phyloP scores from a whole-genome alignment of 2,797 vertebrate species.

The Spinus olivaceus region DNA sequence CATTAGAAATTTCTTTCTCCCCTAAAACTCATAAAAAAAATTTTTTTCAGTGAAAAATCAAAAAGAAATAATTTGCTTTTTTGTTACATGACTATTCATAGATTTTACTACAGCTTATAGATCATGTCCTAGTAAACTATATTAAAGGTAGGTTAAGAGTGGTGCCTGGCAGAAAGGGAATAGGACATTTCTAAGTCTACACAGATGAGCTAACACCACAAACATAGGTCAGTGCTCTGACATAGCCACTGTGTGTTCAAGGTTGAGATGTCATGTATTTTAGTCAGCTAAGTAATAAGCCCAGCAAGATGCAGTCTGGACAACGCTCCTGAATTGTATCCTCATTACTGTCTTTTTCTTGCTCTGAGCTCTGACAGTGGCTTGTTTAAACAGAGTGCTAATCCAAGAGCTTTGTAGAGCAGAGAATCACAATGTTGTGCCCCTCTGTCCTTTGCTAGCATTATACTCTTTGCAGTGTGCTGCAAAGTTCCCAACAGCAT shows the following conservation, averaged over 20 bases:
- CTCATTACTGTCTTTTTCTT: neutral
- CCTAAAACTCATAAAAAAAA: neutral
- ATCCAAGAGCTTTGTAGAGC: neutral
- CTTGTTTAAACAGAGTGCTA: neutral
- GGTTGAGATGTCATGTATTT: neutral
- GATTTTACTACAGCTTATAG: neutral
- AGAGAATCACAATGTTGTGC: neutral
- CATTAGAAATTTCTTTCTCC: neutral
- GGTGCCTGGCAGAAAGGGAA: neutral
- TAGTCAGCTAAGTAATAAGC: neutral
- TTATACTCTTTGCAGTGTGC: neutral
- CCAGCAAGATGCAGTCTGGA: neutral
- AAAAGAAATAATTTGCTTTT: rapidly evolving
- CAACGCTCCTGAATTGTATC: neutral
- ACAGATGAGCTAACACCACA: neutral
- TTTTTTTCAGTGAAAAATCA: neutral
- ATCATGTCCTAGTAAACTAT: neutral
- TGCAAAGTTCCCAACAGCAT: neutral
- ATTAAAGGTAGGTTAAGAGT: neutral
- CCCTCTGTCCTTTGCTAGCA: neutral
- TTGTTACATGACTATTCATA: neutral
- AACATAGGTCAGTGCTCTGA: neutral
- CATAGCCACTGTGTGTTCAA: neutral
- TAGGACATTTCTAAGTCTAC: neutral
- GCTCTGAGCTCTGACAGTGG: neutral